Evolutionary conservation across 2,797 vertebrate species (phyloP), one percentile per base, ranked within the genome.

Genomic region (Phoebastria nigripes): DNA sequence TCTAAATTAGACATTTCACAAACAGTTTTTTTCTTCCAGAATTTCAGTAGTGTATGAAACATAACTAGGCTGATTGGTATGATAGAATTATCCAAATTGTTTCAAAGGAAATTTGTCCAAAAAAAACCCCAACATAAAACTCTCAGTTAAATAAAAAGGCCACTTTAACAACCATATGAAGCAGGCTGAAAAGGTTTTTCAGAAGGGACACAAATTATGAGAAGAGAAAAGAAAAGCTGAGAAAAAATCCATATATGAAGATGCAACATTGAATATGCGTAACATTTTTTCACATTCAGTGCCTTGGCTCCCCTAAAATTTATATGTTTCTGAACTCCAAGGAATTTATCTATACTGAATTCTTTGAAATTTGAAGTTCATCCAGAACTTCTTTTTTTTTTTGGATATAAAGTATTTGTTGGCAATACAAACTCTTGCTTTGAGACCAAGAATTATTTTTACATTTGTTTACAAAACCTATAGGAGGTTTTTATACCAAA

Each of bases 181-280:
- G 11, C 15, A 65, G 9, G 3, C 7, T 72, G 20, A 42, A 44
- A 72, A 72, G 9, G 3, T 51, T 76, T 84, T 87, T 54, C 22
- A 72, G 31, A 52, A 79, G 8, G 7, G 5, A 35, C 8, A n/a
- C 3, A 46, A 29, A 63, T 94, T 49, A 26, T 37, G 24, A 76
- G 44, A 51, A 35, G 24, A 76, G 44, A 51, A 35, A 66, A 63
- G 12, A 58, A 58, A 72, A 86, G 26, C 28, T 63, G 39, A 66
- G 46, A 6, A 63, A 70, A 52, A 56, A 63, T 20, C 5, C 9
- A 3, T 29, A 10, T 67, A 24, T 46, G 33, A 67, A 22, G 41
- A 47, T 42, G 8, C 9, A 41, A 31, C 37, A 31, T 18, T 85
- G 19, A 82, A 41, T 17, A 69, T 5, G 19, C 0, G 0, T 24